A percentile compares a stretch with the other conserved stretches of the same genome.
These are phyloP conservation scores for Botia almorhae DNA, from an alignment of 2,797 vertebrate genomes.

Conservation along the genomic window DNA sequence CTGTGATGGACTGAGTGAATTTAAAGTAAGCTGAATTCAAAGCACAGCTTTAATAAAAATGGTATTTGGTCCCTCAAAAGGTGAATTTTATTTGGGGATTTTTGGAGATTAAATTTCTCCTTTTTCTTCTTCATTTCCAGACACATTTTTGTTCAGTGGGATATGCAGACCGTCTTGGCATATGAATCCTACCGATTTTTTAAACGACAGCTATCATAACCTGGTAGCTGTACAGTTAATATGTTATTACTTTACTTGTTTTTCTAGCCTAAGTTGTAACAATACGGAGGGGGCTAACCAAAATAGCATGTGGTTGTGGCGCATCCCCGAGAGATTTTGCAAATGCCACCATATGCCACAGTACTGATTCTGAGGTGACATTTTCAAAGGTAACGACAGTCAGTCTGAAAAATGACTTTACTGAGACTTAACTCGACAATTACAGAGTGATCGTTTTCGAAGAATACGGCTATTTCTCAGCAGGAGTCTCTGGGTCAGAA, in stretches of 20 bases:
- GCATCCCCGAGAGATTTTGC: slow-evolving; percentile 14
- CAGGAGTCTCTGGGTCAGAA: neutral
- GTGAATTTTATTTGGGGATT: neutral
- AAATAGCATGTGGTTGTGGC: slow-evolving; percentile 22
- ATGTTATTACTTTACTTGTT: slow-evolving; percentile 2
- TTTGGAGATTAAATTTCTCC: neutral
- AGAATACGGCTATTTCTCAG: neutral
- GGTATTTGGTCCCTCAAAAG: neutral
- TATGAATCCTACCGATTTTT: neutral
- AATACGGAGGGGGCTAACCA: neutral
- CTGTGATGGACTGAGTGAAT: slow-evolving; percentile 11
- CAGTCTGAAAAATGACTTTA: slow-evolving; percentile 20
- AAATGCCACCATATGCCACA: slow-evolving; percentile 48
- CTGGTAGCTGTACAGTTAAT: neutral
- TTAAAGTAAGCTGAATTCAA: slow-evolving; percentile 4
- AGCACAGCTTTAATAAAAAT: slow-evolving; percentile 16
- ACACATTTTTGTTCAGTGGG: neutral
- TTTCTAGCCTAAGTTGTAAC: neutral
- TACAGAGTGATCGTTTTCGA: slow-evolving; percentile 14
- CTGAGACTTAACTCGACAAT: slow-evolving; percentile 27
- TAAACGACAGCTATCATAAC: neutral
- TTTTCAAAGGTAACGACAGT: slow-evolving; percentile 45
- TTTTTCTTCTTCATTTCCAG: neutral
- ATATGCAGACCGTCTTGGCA: neutral
- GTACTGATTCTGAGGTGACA: slow-evolving; percentile 43